Evolutionary conservation across 2,113 vertebrate genomes (phyloP), one percentile per base, ranked within the genome.

Genomic region (Dasyornis broadbenti): DNA sequence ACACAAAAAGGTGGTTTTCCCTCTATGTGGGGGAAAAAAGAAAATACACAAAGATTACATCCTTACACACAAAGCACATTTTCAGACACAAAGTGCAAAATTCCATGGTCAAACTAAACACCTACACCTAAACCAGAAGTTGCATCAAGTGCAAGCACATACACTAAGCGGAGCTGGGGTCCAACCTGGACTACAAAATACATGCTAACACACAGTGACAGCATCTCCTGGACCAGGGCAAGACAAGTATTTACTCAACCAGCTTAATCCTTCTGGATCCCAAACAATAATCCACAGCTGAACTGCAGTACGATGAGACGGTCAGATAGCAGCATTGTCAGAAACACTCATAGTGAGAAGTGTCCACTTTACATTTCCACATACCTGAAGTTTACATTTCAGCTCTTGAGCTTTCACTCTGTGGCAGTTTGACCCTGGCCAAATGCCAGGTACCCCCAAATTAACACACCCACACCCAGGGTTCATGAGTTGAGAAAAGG

Each of bases 331-430:
- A 82, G 23, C 30, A 59, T 2, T 23, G 39, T 19, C 39, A 60
- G 47, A 40, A 89, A 80, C 15, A 39, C 15, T 52, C 1, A 0
- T 16, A 54, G 37, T 44, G 8, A 90, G n/a, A 21, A 50, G 44
- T 27, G 39, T 19, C 33, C 33, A 44, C 68, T 71, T 35, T 0
- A 3, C 22, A 44, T 12, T 77, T 72, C 42, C 68, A 47, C 42
- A 13, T 83, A 98, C 98, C 98, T 98, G 87, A 22, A 98, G 92
- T 69, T 98, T 97, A 71, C 45, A 30, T 15, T 90, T 40, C 39
- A 96, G 92, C 56, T 97, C 94, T 17, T 97, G 81, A 79, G 97
- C 71, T 59, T 97, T 92, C n/a, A n/a, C n/a, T n/a, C n/a, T n/a
- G n/a, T n/a, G n/a, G n/a, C n/a, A n/a, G n/a, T n/a, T n/a, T n/a